A percentile compares a stretch with the other conserved stretches of the same genome.
phyloP scores from a whole-genome alignment of 2,113 vertebrate genomes.

The Meles meles region DNA sequence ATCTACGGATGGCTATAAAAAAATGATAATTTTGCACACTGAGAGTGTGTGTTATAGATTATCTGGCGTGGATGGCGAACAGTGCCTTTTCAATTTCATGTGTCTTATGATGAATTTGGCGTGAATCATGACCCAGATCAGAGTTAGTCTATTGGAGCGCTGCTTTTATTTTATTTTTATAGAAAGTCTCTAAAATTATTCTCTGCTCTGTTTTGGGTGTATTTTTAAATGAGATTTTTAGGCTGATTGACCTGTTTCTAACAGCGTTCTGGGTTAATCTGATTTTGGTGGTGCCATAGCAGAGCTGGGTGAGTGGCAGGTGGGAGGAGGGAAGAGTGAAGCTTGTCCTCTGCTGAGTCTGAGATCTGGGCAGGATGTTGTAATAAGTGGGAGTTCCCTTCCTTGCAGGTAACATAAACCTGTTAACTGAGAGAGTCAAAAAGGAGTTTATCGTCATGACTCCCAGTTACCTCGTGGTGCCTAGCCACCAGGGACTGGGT shows the following conservation, averaged over 20 bases:
- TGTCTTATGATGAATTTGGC: not conserved
- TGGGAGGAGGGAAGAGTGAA: too few relatives aligned
- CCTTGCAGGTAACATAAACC: not conserved
- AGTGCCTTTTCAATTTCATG: not conserved
- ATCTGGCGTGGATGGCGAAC: too few relatives aligned
- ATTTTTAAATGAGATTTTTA: conserved; percentile 25
- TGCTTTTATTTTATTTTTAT: conserved; percentile 16
- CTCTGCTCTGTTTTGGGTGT: not conserved
- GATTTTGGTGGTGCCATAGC: not conserved
- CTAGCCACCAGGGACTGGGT: not conserved
- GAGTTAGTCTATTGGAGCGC: not conserved
- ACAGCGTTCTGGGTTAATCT: not conserved
- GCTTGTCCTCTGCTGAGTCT: not conserved
- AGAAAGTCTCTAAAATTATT: not conserved
- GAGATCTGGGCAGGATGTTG: not conserved
- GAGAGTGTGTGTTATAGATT: fast-evolving
- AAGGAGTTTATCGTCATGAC: not conserved
- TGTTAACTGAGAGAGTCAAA: not conserved
- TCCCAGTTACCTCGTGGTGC: too few relatives aligned
- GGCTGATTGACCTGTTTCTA: not conserved
- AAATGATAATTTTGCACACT: not conserved
- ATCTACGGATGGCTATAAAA: not conserved
- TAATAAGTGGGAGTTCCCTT: fast-evolving
- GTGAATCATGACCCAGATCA: not conserved
- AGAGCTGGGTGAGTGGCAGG: not conserved